Conservation (phyloP, 2,113 vertebrate genomes). For the Nesogale talazaci region DNA sequence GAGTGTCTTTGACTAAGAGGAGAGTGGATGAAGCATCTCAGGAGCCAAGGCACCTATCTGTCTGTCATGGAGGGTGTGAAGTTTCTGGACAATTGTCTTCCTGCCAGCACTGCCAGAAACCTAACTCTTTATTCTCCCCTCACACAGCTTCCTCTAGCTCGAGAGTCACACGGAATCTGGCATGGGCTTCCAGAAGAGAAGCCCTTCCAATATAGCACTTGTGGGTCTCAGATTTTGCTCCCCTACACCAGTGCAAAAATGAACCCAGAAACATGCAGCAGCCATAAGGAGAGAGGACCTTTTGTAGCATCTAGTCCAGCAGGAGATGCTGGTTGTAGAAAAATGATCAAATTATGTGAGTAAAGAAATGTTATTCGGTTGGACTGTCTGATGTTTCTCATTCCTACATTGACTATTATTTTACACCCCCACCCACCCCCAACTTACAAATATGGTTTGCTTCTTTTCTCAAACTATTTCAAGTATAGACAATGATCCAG, state of each 20-base stretch:
- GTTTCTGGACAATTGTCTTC: neutral
- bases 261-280: neutral
- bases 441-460: neutral
- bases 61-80: neutral
- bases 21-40: neutral
- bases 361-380: neutral
- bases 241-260: neutral
- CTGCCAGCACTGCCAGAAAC: neutral
- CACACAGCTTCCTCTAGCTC: neutral
- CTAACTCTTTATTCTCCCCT: constrained; percentile 8
- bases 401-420: neutral
- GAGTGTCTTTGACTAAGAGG: neutral
- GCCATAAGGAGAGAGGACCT: neutral
- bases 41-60: neutral
- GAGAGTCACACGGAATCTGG: neutral
- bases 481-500: neutral
- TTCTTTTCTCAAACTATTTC: constrained; percentile 14
- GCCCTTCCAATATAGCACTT: neutral
- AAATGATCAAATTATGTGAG: neutral
- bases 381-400: constrained; percentile 5
- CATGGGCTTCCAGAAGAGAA: neutral
- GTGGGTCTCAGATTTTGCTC: neutral
- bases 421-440: neutral
- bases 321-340: neutral
- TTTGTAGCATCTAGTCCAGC: neutral